Evolutionary conservation across 2,888 invertebrate genomes (phyloP), one percentile per base, ranked within the genome.

Genomic region (Pandemis heparana): DNA sequence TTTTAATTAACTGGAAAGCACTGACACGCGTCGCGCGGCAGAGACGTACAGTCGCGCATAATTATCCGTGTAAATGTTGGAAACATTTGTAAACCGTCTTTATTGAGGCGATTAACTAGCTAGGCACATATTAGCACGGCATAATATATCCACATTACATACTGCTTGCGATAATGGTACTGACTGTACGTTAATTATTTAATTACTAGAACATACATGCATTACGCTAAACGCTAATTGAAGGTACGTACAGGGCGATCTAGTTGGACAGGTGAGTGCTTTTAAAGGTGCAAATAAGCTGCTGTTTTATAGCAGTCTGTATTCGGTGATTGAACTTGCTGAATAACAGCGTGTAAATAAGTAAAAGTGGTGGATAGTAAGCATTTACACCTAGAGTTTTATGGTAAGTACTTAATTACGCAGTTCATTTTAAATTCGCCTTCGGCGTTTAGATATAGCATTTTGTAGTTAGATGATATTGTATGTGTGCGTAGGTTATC

Each of bases 1-100:
- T 78, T 78, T 78, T 77, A 79, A 84, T 80, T 80, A 79, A 75
- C 76, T 62, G 67, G 48, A 72, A 77, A 75, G 70, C 70, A 65
- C 46, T 63, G 68, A 73, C 72, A 68, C 56, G 66, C 66, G 64
- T 56, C 48, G 48, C 39, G 38, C 69, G 51, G 18, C 63, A 9
- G 63, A 63, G 7, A n/a, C 46, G 63, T 32, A 32, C 23, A 43
- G 23, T 63, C 43, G 23, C 14, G 43, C 43, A 43, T 46, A 14
- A 5, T 46, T 16, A 41, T 62, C 41, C 18, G 12, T 41, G 41
- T 62, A 16, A 16, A 5, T 12, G 10, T 18, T 6, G 41, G 18
- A 62, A 53, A 62, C n/a, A 41, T 62, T 62, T n/a, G 18, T 41
- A 43, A 41, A 12, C 41, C 18, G 61, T 18, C 16, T 41, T 10